A percentile compares a stretch with the other conserved stretches of the same genome.
Evolutionary conservation across 2,797 vertebrate genomes (phyloP).

Genomic region (Bradypus variegatus): DNA sequence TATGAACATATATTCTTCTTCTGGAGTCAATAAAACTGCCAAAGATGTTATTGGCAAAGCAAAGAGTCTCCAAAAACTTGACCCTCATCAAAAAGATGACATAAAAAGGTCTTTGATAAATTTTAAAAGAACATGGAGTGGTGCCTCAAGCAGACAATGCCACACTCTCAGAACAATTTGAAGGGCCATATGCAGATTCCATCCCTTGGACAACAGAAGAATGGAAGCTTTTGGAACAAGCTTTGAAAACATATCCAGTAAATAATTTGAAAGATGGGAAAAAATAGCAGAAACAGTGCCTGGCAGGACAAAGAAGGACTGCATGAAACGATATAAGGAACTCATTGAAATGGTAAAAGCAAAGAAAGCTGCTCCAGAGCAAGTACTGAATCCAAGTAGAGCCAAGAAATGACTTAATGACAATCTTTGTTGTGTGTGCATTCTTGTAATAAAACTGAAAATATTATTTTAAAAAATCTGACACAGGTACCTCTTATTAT

Average conservation of each 20-base stretch:
- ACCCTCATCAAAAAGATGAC: constrained; percentile 95
- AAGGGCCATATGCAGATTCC: constrained; percentile 76
- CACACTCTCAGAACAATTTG: not conserved
- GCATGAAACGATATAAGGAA: constrained; percentile 97
- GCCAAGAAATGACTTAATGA: no score
- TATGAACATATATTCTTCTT: no score
- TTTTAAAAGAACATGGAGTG: constrained; percentile 91
- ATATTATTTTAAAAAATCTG: no score
- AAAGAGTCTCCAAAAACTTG: constrained; percentile 95
- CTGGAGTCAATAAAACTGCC: constrained; percentile 83
- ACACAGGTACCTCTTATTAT: no score
- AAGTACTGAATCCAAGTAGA: no score
- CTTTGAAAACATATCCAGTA: constrained; percentile 94
- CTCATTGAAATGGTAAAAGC: no score
- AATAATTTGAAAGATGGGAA: constrained; percentile 94
- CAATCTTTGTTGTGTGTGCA: no score
- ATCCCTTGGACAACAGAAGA: constrained; percentile 96
- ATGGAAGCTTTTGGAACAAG: constrained; percentile 98
- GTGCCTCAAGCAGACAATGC: constrained; percentile 45
- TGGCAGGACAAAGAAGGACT: constrained; percentile 95
- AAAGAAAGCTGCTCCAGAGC: no score
- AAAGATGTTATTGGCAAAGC: constrained; percentile 99
- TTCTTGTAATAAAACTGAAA: no score
- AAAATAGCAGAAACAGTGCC: constrained; percentile 94
- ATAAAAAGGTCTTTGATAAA: constrained; percentile 99